phyloP scores from a whole-genome alignment of 2,113 vertebrate species.

The Campylomormyrus numenius region DNA sequence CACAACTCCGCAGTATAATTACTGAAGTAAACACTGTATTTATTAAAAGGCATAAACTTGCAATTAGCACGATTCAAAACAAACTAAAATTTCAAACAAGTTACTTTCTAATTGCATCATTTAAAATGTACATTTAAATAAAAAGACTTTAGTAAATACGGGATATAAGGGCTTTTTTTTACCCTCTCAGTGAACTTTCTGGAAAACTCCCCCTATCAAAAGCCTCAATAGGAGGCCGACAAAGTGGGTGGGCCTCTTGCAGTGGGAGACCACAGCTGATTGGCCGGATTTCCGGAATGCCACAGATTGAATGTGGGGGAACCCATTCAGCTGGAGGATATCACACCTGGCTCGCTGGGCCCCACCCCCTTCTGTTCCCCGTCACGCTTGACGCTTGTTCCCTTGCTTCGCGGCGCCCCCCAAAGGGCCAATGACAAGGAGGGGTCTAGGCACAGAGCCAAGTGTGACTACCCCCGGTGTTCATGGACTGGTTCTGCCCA shows the following conservation, averaged over 20 bases:
- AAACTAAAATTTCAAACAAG: not conserved
- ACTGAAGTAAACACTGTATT: not conserved
- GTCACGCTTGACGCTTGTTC: not conserved
- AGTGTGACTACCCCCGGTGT: conserved; percentile 51
- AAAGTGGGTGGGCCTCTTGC: not conserved
- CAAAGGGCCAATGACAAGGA: conserved; percentile 24
- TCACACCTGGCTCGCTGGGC: conserved; percentile 24
- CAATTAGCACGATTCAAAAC: conserved; percentile 17
- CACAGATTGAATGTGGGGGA: not conserved
- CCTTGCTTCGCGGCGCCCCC: not conserved
- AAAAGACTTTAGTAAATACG: not conserved
- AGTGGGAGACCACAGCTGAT: not conserved
- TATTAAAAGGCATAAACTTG: not conserved
- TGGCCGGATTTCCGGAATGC: not conserved
- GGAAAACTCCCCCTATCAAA: not conserved
- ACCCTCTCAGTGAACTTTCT: not conserved
- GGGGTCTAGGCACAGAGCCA: not conserved
- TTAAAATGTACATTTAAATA: not conserved
- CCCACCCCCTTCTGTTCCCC: conserved; percentile 16
- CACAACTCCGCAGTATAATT: not conserved
- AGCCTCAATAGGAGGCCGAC: not conserved
- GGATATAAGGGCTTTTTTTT: not conserved
- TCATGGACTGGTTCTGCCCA: conserved; percentile 56
- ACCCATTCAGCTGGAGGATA: conserved; percentile 19
- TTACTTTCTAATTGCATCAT: not conserved